Conservation (phyloP, 2,888 invertebrate genomes). For the Caradrina clavipalpis region DNA sequence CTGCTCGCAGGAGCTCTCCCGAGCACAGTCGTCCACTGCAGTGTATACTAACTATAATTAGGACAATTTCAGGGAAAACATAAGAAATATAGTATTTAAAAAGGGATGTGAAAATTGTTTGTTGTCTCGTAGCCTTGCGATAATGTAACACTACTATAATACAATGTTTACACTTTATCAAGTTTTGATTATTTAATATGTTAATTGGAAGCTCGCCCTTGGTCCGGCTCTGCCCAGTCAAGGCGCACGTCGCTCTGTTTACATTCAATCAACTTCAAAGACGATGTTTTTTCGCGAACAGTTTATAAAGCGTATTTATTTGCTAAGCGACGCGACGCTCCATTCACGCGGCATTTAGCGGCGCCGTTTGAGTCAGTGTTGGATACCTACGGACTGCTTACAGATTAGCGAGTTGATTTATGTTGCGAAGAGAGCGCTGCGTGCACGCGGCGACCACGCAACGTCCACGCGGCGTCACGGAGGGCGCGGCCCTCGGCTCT, state of each 20-base stretch:
- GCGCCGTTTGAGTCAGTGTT: background rate
- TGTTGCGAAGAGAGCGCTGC: background rate
- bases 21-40: too few relatives aligned
- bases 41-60: too few relatives aligned
- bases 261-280: conserved; percentile 55
- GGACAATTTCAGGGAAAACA: too few relatives aligned
- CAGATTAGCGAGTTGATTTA: conserved; percentile 18
- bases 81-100: too few relatives aligned
- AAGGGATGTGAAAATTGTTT: background rate
- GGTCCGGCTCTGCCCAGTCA: conserved; percentile 1
- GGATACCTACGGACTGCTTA: background rate
- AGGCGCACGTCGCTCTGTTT: conserved; percentile 24
- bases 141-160: background rate
- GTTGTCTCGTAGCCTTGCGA: background rate
- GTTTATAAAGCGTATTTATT: conserved; percentile 34
- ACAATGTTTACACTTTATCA: conserved; percentile 7
- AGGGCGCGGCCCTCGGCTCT: background rate
- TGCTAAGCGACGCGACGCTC: conserved; percentile 18
- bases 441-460: too few relatives aligned
- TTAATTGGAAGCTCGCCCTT: background rate
- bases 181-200: background rate
- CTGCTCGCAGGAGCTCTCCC: too few relatives aligned
- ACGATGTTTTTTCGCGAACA: conserved; percentile 31
- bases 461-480: too few relatives aligned
- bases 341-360: background rate